Evolutionary conservation across 2,888 invertebrate genomes (phyloP).

Genomic region (Eristalis tenax): DNA sequence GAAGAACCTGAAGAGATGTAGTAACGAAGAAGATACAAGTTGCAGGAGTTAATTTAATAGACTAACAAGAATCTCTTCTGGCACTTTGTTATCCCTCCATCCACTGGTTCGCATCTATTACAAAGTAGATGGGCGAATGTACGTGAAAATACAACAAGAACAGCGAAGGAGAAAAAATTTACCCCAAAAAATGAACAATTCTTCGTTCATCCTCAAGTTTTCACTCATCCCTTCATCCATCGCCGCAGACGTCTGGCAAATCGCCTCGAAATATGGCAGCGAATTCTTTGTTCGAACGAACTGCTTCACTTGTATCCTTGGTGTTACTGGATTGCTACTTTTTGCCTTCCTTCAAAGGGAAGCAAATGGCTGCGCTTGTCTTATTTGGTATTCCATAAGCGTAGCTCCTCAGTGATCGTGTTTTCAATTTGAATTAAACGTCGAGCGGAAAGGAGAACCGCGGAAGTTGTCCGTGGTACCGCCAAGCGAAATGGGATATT

Average conservation of each 20-base stretch:
- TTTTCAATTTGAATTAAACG: slow-evolving; percentile 72
- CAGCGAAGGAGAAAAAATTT: slow-evolving; percentile 5
- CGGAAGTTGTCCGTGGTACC: background rate
- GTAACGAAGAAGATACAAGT: slow-evolving; percentile 31
- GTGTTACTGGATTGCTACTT: background rate
- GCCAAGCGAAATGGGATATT: slow-evolving; percentile 46
- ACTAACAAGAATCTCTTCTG: slow-evolving; percentile 70
- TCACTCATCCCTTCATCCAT: slow-evolving; percentile 13
- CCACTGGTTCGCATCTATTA: slow-evolving; percentile 60
- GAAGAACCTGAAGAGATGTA: slow-evolving; percentile 7
- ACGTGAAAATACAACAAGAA: background rate
- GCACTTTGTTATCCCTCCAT: slow-evolving; percentile 59
- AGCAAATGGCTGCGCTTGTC: slow-evolving; percentile 61
- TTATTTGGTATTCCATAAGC: slow-evolving; percentile 70
- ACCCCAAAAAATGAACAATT: slow-evolving; percentile 50
- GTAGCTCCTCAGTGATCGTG: slow-evolving; percentile 70
- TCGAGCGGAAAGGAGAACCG: slow-evolving; percentile 33
- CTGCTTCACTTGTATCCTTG: slow-evolving; percentile 42
- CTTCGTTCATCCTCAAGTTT: slow-evolving; percentile 52
- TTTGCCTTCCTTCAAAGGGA: slow-evolving; percentile 2
- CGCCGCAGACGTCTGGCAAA: slow-evolving; percentile 48
- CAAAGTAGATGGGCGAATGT: slow-evolving; percentile 44
- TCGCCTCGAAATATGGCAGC: slow-evolving; percentile 68
- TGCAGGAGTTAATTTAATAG: slow-evolving; percentile 70
- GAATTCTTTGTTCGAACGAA: slow-evolving; percentile 68